Evolutionary conservation across 2,888 invertebrate species (phyloP), one percentile per base, ranked within the genome.

Genomic region (Arctia plantaginis): DNA sequence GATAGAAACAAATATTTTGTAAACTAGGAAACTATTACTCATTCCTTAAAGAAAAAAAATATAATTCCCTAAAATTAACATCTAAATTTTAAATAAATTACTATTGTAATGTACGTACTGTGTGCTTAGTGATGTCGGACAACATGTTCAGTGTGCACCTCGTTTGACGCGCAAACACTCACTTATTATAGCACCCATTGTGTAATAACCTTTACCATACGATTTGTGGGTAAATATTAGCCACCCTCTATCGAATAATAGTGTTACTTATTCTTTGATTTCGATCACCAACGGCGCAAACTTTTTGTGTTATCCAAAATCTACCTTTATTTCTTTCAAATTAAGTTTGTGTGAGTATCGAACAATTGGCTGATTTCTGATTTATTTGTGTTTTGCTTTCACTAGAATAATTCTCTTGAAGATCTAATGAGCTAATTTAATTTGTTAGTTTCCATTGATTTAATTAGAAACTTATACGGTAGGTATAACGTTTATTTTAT

Each of bases 201-300:
- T 62, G 62, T 8, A 30, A 8, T 2, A 27, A 62, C 30, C 62
- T 62, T 62, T 62, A 39, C n/a, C 3, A 39, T 66, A 39, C 20
- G 23, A 66, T n/a, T 66, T 23, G n/a, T 66, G 41, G 18, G 39
- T n/a, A 62, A 69, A 69, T 69, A 69, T 69, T 62, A 59, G 69
- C 33, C 23, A n/a, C 44, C 27, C 12, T 35, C 55, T 8, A 69
- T 35, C 23, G 12, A 51, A 74, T 78, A 80, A 77, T 55, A 73
- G 23, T 64, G 73, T 62, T 71, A 47, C 30, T 30, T 71, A 64
- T 74, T 78, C 70, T 75, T 74, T 65, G 73, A 76, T 73, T 76
- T 73, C 68, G 69, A 80, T 80, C 74, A 78, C 35, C 76, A 73
- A 70, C 73, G 30, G n/a, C 3, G n/a, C 51, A 41, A 68, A 79